Base-by-base conservation (phyloP, 2,888 invertebrate genomes). In the Heteromyza rotundicornis region DNA sequence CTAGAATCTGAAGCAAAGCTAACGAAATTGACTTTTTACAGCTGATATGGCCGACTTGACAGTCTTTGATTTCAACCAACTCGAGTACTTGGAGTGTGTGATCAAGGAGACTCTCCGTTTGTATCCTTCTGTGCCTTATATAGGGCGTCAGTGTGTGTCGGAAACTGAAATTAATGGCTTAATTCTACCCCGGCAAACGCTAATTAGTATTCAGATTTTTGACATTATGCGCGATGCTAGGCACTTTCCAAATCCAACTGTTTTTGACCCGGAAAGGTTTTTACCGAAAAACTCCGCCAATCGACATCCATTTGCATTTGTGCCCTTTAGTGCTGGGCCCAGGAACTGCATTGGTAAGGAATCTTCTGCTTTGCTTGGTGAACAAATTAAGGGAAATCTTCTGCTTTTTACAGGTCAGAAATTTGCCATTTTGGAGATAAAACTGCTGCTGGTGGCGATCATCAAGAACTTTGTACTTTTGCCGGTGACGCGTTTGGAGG, bases 291-390 rank as follows among this genome's bases (percentile, higher is more conserved):
- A 86, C 68, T 77, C 82, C 12, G 62, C 72, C 1, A 77, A 80
- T 22, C 82, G 89, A 27, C 89, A 90, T 80, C 87, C 88, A 0
- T 90, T 86, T 67, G 85, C 87, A 0, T 90, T 86, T 72, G 85
- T 90, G 60, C 90, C 90, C 0, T 90, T 90, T 65, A 89, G 89
- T 73, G 89, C 89, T 0, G 90, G 90, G 1, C 87, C 87, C 0
- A 84, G 90, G 23, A 90, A 90, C 77, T 90, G 90, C 69, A 89
- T 90, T 67, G 90, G 89, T 88, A 40, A n/a, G n/a, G n/a, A n/a
- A n/a, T n/a, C n/a, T n/a, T n/a, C n/a, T n/a, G n/a, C n/a, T n/a
- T n/a, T n/a, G n/a, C n/a, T n/a, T n/a, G n/a, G 40, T n/a, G 40
- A 40, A 40, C 2, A 10, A 40, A n/a, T 10, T 14, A 10, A 27